Base-by-base conservation (phyloP, 1,140 invertebrate species). In the Cyphomyrmex costatus region DNA sequence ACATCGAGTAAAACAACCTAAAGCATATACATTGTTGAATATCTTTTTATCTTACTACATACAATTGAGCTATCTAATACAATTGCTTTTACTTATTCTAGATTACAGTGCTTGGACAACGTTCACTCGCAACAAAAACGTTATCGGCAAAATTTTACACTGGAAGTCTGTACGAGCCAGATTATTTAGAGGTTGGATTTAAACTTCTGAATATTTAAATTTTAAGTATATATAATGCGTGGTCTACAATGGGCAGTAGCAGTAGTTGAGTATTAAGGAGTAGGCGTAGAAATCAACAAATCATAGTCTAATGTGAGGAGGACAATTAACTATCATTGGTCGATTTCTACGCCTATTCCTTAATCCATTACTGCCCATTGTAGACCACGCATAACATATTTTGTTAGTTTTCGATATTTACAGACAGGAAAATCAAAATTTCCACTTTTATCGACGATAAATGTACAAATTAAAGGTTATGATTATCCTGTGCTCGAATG, bases 391-490 rank as follows among this genome's bases (percentile, higher is more conserved):
- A 61, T 85, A 56, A 82, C 8, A 42, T 16, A 60, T 33, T 86
- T 21, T 36, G 53, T 78, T 82, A 79, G 58, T 42, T 65, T 90
- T 46, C 58, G 3, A 73, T 89, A 92, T 90, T 92, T 92, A 30
- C 92, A 97, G 97, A 94, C 95, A 65, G 94, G 96, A 90, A 96
- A 97, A 93, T 95, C 96, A 0, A 96, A 97, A 92, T 95, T 96
- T 85, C 97, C 98, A 30, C 92, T 97, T n/a, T 97, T 97, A 95
- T 96, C 97, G 56, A 94, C 94, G 27, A 91, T 99, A 21, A 98
- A 98, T 94, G 95, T 99, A 51, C 97, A 97, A 95, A 94, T 99
- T 33, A 97, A 96, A 91, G 97, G 98, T 5, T 98, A 98, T 92
- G 97, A 98, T 93, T 99, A 96, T 95, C 96, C 97, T 14, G 91